A percentile compares a stretch with the other conserved stretches of the same genome.
Evolutionary conservation across 2,888 invertebrate genomes (phyloP).

Genomic region (Imbricaverruca yamaguchii): DNA sequence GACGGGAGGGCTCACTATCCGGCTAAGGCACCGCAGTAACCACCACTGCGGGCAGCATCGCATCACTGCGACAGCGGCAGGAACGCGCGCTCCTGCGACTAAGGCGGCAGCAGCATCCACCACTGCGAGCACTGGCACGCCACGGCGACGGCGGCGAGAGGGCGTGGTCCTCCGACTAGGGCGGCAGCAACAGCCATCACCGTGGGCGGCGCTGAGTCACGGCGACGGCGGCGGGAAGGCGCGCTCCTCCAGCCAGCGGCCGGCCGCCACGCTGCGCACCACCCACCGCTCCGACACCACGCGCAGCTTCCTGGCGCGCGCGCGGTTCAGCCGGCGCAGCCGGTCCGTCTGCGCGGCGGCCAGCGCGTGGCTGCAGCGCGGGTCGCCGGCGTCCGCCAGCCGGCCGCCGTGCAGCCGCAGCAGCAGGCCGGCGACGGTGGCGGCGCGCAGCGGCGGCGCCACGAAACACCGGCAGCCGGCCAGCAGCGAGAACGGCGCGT

Average conservation of each 20-base stretch:
- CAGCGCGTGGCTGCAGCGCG: not conserved
- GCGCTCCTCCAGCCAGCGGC: not conserved
- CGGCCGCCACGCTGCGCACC: not conserved
- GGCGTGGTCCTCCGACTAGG: too few relatives aligned
- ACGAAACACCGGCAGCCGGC: conserved; percentile 4
- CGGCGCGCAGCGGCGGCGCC: conserved; percentile 13
- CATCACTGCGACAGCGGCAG: too few relatives aligned
- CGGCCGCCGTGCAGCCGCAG: not conserved
- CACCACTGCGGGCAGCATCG: too few relatives aligned
- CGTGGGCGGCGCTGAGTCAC: too few relatives aligned
- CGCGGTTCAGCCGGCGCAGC: not conserved
- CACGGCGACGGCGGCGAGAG: too few relatives aligned
- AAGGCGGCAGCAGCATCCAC: too few relatives aligned
- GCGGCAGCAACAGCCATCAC: too few relatives aligned
- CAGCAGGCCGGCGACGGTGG: conserved; percentile 9
- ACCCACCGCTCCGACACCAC: conserved; percentile 7
- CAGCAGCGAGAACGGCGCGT: not conserved
- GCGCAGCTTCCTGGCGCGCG: not conserved
- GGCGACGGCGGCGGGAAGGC: not conserved
- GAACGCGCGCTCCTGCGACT: too few relatives aligned
- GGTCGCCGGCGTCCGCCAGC: not conserved
- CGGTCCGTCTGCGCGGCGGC: not conserved
- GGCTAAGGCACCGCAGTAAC: too few relatives aligned
- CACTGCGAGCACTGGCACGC: too few relatives aligned
- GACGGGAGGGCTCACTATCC: too few relatives aligned